Conservation (phyloP, 2,888 invertebrate genomes). For the Pseudococcus viburni region DNA sequence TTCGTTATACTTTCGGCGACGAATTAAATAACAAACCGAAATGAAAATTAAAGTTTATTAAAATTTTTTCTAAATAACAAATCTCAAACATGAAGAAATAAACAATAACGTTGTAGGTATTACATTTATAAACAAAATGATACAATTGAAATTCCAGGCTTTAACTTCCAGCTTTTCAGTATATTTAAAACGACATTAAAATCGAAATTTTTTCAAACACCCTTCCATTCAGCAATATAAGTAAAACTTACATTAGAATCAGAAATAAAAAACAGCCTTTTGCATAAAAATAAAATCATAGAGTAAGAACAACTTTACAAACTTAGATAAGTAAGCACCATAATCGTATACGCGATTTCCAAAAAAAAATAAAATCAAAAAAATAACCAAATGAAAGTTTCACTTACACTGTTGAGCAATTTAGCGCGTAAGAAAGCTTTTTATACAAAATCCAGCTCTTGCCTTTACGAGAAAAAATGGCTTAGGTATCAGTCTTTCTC, state of each 20-base stretch:
- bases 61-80: slow-evolving; percentile 61
- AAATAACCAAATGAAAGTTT: slow-evolving; percentile 52
- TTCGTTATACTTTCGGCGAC: neutral
- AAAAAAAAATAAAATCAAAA: no score
- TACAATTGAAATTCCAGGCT: slow-evolving; percentile 5
- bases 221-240: neutral
- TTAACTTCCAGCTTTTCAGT: slow-evolving; percentile 22
- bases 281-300: slow-evolving; percentile 14
- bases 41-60: slow-evolving; percentile 55
- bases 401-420: slow-evolving; percentile 46
- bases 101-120: slow-evolving; percentile 17
- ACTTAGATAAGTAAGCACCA: slow-evolving; percentile 46
- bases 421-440: slow-evolving; percentile 38
- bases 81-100: slow-evolving; percentile 40
- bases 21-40: neutral
- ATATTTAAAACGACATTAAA: neutral
- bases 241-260: slow-evolving; percentile 9
- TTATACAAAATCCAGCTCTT: slow-evolving; percentile 11
- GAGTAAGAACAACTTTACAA: slow-evolving; percentile 13
- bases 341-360: slow-evolving; percentile 38
- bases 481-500: slow-evolving; percentile 52
- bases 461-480: slow-evolving; percentile 9
- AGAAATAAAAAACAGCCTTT: slow-evolving; percentile 48
- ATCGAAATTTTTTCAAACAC: neutral
- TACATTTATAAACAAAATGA: slow-evolving; percentile 26